A percentile compares a stretch with the other conserved stretches of the same genome.
phyloP scores from a whole-genome alignment of 1,140 invertebrate species.

The Acromyrmex heyeri region DNA sequence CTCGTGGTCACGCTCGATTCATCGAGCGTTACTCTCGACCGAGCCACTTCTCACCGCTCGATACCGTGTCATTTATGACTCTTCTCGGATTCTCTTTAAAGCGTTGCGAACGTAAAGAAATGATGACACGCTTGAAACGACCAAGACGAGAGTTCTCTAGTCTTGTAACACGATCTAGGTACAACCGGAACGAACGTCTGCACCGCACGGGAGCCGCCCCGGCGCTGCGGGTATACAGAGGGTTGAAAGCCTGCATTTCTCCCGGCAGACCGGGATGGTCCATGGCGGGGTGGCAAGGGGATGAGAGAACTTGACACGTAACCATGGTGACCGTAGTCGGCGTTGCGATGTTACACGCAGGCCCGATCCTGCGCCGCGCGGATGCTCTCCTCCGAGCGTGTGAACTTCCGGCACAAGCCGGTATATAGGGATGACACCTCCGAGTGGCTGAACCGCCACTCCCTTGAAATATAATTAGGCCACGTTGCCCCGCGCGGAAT shows the following conservation, averaged over 20 bases:
- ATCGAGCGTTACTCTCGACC: not conserved
- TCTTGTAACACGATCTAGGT: constrained; percentile 77
- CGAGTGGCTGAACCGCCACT: constrained; percentile 71
- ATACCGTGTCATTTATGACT: not conserved
- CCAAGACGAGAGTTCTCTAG: not conserved
- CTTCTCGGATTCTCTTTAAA: not conserved
- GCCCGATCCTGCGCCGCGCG: constrained; percentile 77
- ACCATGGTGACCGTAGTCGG: constrained; percentile 66
- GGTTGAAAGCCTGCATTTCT: constrained; percentile 79
- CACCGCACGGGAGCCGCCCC: constrained; percentile 83
- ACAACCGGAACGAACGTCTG: constrained; percentile 83
- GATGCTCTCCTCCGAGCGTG: constrained; percentile 64
- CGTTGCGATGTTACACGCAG: constrained; percentile 75
- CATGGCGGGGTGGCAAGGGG: constrained; percentile 35
- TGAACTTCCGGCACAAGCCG: constrained; percentile 52
- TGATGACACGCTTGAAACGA: not conserved
- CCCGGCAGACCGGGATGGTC: constrained; percentile 60
- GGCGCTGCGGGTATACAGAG: constrained; percentile 78
- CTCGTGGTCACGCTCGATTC: constrained; percentile 34
- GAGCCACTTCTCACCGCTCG: not conserved
- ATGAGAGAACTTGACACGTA: constrained; percentile 56
- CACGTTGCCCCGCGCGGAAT: constrained; percentile 34
- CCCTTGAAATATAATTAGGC: constrained; percentile 74
- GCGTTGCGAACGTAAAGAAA: not conserved
- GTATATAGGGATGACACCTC: constrained; percentile 60